Conservation (phyloP, 1,140 invertebrate species). For the Palaemon carinicauda region DNA sequence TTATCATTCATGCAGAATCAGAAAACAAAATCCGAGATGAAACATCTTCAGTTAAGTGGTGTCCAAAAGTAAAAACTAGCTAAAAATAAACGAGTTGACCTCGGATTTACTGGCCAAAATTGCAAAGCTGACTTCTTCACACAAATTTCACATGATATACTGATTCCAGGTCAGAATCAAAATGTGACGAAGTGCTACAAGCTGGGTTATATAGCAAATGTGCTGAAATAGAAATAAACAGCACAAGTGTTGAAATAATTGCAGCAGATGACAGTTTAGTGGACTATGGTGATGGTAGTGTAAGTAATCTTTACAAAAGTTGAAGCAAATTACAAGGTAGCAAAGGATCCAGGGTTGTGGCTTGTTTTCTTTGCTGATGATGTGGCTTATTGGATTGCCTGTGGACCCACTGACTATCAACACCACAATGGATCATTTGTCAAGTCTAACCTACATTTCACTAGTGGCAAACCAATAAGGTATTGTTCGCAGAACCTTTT, state of each 20-base stretch:
- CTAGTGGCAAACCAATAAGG: no score
- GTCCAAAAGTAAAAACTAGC: constrained; percentile 13
- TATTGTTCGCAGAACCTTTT: constrained; percentile 58
- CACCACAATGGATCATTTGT: constrained; percentile 57
- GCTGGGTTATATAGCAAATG: constrained; percentile 25
- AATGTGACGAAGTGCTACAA: constrained; percentile 3
- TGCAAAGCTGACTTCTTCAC: constrained; percentile 7
- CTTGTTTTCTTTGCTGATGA: no score
- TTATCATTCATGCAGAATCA: no score
- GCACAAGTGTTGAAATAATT: constrained; percentile 29
- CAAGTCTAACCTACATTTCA: constrained; percentile 57
- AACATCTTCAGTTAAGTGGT: not conserved
- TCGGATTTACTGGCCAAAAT: constrained; percentile 6
- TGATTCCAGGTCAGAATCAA: not conserved
- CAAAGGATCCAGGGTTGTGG: constrained; percentile 33
- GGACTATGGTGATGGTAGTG: constrained; percentile 4
- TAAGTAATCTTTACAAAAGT: not conserved
- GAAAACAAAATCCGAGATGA: constrained; percentile 5
- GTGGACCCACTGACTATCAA: constrained; percentile 48
- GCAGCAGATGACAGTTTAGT: constrained; percentile 9
- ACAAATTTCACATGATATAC: constrained; percentile 24
- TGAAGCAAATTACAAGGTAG: not conserved
- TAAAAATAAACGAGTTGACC: constrained; percentile 17
- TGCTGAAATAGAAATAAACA: constrained; percentile 10
- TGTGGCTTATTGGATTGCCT: constrained; percentile 55